These are phyloP conservation scores for Drosophila kepulauana DNA, from an alignment of 1,140 invertebrate genomes.

Conservation along the genomic window DNA sequence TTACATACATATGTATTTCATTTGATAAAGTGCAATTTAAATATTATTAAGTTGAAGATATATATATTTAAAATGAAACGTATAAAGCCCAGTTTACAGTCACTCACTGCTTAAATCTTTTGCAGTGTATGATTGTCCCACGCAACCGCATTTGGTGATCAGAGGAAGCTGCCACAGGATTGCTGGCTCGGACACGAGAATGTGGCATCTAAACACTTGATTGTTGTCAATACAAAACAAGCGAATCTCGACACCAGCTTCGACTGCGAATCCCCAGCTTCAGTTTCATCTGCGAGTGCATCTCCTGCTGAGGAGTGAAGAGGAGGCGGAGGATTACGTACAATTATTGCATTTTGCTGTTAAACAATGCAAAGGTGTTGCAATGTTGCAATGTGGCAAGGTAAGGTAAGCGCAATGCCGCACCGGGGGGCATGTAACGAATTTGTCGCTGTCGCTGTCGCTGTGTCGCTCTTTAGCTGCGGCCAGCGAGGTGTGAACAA, in stretches of 20 bases:
- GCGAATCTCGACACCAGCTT: conserved; percentile 8
- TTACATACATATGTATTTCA: too few relatives aligned
- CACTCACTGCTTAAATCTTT: too few relatives aligned
- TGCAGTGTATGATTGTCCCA: background rate
- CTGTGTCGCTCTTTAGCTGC: conserved; percentile 48
- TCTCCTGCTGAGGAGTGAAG: background rate
- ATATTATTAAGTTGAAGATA: too few relatives aligned
- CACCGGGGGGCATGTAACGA: conserved; percentile 60
- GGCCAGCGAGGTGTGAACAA: conserved; percentile 72
- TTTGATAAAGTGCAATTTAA: too few relatives aligned
- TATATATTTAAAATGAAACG: too few relatives aligned
- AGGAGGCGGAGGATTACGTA: conserved; percentile 38
- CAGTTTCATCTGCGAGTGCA: background rate
- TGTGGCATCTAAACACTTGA: conserved; percentile 59
- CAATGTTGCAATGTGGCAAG: conserved; percentile 28
- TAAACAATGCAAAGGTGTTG: conserved; percentile 64
- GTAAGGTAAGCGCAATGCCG: background rate
- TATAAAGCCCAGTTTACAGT: too few relatives aligned
- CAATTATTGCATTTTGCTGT: conserved; percentile 79
- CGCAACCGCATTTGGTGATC: background rate
- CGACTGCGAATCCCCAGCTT: background rate
- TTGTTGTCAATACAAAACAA: conserved; percentile 55
- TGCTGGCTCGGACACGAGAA: conserved; percentile 39
- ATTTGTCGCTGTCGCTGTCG: conserved; percentile 75
- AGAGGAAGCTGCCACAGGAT: background rate